Conservation (phyloP, 1,140 invertebrate genomes). For the Antheraea mylitta region DNA sequence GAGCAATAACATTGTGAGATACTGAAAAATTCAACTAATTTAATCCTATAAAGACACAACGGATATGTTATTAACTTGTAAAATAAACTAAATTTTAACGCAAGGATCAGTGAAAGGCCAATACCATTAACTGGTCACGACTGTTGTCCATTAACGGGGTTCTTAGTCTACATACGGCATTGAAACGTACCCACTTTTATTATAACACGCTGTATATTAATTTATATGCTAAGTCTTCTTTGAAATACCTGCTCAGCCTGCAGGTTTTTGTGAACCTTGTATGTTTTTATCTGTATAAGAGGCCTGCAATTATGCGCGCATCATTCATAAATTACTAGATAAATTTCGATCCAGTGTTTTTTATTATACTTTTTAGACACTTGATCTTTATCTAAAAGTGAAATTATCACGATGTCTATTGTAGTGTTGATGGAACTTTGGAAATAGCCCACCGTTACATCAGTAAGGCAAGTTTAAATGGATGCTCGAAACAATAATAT, state of each 20-base stretch:
- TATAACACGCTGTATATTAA: neutral
- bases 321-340: no score
- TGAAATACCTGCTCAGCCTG: neutral
- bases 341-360: no score
- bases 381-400: no score
- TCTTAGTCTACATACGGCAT: slow-evolving; percentile 21
- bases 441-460: no score
- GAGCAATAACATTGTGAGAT: no score
- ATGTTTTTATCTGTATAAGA: neutral
- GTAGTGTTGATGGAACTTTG: no score
- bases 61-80: neutral
- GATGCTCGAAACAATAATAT: no score
- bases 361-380: no score
- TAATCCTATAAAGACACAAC: neutral
- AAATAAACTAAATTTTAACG: slow-evolving; percentile 13
- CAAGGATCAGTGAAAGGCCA: slow-evolving; percentile 28
- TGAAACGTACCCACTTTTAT: slow-evolving; percentile 15
- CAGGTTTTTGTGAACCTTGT: neutral
- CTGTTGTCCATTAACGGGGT: slow-evolving; percentile 21
- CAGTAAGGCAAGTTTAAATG: no score
- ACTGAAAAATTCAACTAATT: no score
- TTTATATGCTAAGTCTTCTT: neutral
- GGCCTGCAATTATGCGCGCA: no score
- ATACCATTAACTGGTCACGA: slow-evolving; percentile 33
- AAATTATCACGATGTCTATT: no score